phyloP scores from a whole-genome alignment of 2,113 vertebrate species.

The Recurvirostra avosetta region DNA sequence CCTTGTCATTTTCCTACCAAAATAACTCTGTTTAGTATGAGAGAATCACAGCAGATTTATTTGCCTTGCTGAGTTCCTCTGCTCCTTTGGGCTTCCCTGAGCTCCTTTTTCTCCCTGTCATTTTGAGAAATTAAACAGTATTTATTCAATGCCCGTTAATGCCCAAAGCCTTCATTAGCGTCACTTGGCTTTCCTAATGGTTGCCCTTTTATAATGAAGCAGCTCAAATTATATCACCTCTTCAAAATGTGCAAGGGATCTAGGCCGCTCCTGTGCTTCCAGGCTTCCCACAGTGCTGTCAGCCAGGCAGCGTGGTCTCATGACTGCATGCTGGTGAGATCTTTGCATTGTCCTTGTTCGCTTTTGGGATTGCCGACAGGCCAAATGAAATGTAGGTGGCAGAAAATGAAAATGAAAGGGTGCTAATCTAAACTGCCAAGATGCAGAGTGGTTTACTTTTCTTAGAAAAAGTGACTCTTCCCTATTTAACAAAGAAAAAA shows the following conservation, averaged over 20 bases:
- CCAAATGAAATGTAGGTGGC: background rate
- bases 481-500: background rate
- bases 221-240: background rate
- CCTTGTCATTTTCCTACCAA: background rate
- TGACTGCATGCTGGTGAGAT: background rate
- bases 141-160: background rate
- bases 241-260: background rate
- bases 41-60: background rate
- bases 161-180: background rate
- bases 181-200: background rate
- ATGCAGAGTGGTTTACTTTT: background rate
- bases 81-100: background rate
- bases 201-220: background rate
- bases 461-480: background rate
- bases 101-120: background rate
- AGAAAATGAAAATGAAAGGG: background rate
- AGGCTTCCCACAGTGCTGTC: background rate
- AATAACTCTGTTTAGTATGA: background rate
- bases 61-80: background rate
- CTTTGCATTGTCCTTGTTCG: background rate
- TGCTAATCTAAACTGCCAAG: background rate
- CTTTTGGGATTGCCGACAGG: background rate
- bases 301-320: background rate
- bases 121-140: background rate
- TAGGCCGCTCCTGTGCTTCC: background rate